Percentiles rank a stretch among this genome's conserved stretches.
Conservation (phyloP, 2,113 vertebrate species). For the Poecile atricapillus region DNA sequence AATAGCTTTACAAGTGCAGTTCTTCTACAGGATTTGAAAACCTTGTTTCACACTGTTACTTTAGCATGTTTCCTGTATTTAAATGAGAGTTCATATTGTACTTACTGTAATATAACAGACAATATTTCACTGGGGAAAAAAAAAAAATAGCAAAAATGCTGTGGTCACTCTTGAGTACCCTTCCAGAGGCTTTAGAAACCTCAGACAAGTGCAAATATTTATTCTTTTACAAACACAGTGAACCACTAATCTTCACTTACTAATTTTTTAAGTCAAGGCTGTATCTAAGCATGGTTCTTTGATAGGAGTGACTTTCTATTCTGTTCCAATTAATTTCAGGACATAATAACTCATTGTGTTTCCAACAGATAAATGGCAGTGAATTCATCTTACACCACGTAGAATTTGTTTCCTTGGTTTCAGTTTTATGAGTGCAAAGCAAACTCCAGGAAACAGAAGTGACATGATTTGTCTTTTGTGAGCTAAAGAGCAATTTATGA, state of each 20-base stretch:
- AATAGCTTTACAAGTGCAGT: not conserved
- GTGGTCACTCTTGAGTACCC: not conserved
- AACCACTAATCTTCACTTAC: not conserved
- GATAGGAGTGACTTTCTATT: not conserved
- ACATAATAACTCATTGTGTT: not conserved
- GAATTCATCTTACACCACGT: not conserved
- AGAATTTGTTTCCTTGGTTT: not conserved
- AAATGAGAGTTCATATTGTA: not conserved
- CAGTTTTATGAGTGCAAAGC: not conserved
- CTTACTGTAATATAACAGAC: not conserved
- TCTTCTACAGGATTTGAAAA: not conserved
- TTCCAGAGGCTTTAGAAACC: not conserved
- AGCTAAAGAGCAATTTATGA: not conserved
- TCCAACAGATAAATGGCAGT: not conserved
- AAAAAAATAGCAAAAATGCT: not conserved
- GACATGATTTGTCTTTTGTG: not conserved
- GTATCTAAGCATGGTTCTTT: not conserved
- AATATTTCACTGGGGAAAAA: not conserved
- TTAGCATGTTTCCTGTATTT: not conserved
- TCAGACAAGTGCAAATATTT: not conserved
- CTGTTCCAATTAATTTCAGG: not conserved
- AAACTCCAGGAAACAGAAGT: not conserved
- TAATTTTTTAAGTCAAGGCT: not conserved
- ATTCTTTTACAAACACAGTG: not conserved
- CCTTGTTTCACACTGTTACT: not conserved